Evolutionary conservation across 2,113 vertebrate genomes (phyloP).

Genomic region (Budorcas taxicolor): DNA sequence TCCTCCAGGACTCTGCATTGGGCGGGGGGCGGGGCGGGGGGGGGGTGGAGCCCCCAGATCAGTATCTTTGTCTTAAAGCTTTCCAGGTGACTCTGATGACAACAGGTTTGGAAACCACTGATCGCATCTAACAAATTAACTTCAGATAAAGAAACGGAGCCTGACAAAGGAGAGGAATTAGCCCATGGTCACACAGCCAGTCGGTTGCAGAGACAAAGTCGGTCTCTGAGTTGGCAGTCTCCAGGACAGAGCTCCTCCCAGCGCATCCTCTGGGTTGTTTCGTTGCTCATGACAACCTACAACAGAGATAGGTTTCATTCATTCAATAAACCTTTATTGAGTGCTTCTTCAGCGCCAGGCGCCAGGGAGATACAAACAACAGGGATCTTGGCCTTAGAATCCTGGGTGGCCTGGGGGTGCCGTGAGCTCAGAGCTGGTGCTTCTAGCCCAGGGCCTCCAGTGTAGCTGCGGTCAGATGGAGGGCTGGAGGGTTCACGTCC

Average conservation of each 20-base stretch:
- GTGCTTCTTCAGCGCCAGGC: background rate
- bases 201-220: background rate
- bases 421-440: background rate
- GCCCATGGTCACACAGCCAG: background rate
- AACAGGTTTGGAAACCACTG: background rate
- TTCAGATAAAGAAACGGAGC: background rate
- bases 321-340: background rate
- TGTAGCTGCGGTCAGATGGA: background rate
- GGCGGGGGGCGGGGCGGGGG: rapidly evolving
- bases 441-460: background rate
- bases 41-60: background rate
- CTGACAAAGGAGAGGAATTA: no score
- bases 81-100: background rate
- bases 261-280: background rate
- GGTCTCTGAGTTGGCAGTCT: background rate
- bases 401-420: rapidly evolving
- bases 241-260: background rate
- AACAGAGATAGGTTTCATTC: background rate
- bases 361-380: background rate
- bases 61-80: background rate
- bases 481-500: background rate
- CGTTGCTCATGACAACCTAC: background rate
- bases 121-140: background rate
- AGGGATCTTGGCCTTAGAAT: background rate
- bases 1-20: background rate